A percentile compares a stretch with the other conserved stretches of the same genome.
phyloP scores from a whole-genome alignment of 2,113 vertebrate species.

The Crotalus helleri region DNA sequence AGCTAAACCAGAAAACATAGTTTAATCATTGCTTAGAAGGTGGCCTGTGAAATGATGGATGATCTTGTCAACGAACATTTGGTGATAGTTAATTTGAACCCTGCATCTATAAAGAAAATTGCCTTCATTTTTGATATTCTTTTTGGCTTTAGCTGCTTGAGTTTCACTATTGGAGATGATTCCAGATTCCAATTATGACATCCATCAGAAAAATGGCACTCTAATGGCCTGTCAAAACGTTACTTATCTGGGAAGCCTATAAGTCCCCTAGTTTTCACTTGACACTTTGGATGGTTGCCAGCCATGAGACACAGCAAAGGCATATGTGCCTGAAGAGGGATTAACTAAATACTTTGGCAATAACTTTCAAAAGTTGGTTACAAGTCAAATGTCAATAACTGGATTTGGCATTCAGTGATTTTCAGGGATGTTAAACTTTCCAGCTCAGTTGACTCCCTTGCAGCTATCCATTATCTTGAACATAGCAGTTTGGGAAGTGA shows the following conservation, averaged over 20 bases:
- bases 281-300: conserved; percentile 13
- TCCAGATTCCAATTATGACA: conserved; percentile 23
- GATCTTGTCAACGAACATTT: background rate
- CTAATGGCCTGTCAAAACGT: conserved; percentile 36
- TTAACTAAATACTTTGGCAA: background rate
- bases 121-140: background rate
- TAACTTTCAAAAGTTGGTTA: conserved; percentile 30
- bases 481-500: background rate
- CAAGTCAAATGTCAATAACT: conserved; percentile 41
- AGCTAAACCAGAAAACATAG: background rate
- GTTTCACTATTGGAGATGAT: fast-evolving
- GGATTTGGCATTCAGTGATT: conserved; percentile 55
- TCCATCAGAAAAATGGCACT: conserved; percentile 11
- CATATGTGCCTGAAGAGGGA: conserved; percentile 13
- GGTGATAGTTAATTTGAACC: background rate
- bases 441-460: conserved; percentile 41
- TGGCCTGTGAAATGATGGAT: background rate
- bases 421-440: conserved; percentile 58
- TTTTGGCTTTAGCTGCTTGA: background rate
- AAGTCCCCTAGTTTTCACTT: background rate
- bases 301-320: conserved; percentile 1
- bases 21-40: background rate
- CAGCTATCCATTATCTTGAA: conserved; percentile 23
- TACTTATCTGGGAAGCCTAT: background rate
- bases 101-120: background rate